A percentile compares a stretch with the other conserved stretches of the same genome.
Evolutionary conservation across 2,888 invertebrate species (phyloP).

Genomic region (Heliconius charithonia): DNA sequence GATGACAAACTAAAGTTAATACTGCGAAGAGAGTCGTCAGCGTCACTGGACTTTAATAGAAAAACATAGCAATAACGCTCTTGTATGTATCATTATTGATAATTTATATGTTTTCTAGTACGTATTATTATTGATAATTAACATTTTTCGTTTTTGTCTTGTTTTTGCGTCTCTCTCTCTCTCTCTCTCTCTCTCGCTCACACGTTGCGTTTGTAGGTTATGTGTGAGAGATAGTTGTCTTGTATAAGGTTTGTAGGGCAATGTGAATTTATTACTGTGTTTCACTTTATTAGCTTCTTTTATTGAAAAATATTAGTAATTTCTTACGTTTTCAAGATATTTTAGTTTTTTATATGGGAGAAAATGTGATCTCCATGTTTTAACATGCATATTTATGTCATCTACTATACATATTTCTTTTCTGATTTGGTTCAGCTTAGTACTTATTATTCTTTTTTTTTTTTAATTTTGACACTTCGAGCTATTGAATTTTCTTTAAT

Average conservation of each 20-base stretch:
- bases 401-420: not conserved
- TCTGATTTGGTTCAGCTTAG: not conserved
- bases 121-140: not conserved
- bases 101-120: not conserved
- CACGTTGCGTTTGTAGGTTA: not conserved
- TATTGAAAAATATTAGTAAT: not conserved
- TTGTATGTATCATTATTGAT: not conserved
- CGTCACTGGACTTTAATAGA: slow-evolving; percentile 63
- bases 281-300: not conserved
- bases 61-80: slow-evolving; percentile 42
- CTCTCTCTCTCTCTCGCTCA: slow-evolving; percentile 2
- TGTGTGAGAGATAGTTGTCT: not conserved
- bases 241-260: not conserved
- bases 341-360: too few relatives aligned
- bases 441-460: not conserved
- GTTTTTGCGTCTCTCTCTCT: not conserved
- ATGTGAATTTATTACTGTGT: not conserved
- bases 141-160: not conserved
- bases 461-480: too few relatives aligned
- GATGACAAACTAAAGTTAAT: slow-evolving; percentile 72
- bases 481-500: too few relatives aligned
- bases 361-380: too few relatives aligned
- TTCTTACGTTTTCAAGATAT: too few relatives aligned
- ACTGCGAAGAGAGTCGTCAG: slow-evolving; percentile 70
- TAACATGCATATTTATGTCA: too few relatives aligned